These are phyloP conservation scores for Coryphaenoides rupestris DNA, from an alignment of 2,113 vertebrate species.

Conservation along the genomic window DNA sequence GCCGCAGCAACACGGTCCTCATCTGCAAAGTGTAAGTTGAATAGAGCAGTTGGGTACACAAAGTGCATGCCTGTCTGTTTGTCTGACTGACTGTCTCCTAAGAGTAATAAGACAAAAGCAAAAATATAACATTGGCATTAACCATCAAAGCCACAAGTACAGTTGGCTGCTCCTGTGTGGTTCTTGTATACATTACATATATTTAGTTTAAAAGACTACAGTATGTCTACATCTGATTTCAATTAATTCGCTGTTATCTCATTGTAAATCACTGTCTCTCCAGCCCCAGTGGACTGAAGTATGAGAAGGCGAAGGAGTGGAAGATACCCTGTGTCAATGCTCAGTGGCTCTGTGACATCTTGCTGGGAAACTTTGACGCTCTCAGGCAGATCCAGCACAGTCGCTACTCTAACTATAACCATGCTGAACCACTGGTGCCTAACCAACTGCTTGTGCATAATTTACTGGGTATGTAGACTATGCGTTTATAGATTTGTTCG, in stretches of 20 bases:
- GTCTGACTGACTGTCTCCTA: background rate
- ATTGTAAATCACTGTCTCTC: no score
- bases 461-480: conserved; percentile 78
- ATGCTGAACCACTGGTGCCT: conserved; percentile 86
- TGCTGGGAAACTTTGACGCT: conserved; percentile 91
- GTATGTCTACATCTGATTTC: no score
- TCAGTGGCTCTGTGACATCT: conserved; percentile 92
- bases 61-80: no score
- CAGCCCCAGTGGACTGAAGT: conserved; percentile 88
- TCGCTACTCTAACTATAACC: conserved; percentile 82
- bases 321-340: conserved; percentile 94
- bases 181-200: no score
- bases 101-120: no score
- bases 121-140: no score
- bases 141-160: no score
- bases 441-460: conserved; percentile 83
- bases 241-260: background rate
- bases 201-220: no score
- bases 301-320: conserved; percentile 97
- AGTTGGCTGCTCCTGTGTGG: no score
- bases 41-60: no score
- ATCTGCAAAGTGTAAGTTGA: conserved; percentile 90
- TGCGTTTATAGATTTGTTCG: background rate
- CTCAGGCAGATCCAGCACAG: conserved; percentile 86
- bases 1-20: conserved; percentile 94